Conservation (phyloP, 2,113 vertebrate species). For the Litocranius walleri region DNA sequence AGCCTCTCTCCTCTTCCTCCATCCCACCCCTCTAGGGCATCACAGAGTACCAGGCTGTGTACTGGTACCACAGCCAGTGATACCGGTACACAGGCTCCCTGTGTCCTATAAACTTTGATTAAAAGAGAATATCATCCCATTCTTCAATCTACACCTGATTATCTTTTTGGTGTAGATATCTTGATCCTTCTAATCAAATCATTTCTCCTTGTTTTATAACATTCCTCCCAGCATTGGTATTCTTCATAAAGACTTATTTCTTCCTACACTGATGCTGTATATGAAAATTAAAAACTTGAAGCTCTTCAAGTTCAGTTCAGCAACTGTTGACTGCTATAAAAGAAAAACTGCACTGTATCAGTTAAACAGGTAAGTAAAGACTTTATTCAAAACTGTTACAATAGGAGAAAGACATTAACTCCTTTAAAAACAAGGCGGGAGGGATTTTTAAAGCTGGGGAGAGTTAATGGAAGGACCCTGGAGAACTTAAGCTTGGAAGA, state of each 20-base stretch:
- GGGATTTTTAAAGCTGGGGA: background rate
- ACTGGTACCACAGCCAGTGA: too few relatives aligned
- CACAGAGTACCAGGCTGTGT: background rate
- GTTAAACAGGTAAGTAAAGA: background rate
- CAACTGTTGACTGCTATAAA: background rate
- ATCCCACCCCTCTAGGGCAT: background rate
- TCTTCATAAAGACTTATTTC: background rate
- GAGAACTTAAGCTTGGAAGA: background rate
- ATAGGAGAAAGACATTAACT: background rate
- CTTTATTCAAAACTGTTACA: background rate
- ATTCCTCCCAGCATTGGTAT: background rate
- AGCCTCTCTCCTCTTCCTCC: background rate
- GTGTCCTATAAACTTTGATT: background rate
- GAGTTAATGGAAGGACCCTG: background rate
- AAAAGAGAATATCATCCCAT: background rate
- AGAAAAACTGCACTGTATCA: background rate
- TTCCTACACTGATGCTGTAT: background rate
- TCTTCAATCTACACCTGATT: background rate
- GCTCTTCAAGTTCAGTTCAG: background rate
- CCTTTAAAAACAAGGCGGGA: background rate
- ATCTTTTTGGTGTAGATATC: background rate
- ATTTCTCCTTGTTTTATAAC: background rate
- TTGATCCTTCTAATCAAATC: background rate
- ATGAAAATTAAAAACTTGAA: constrained; percentile 5
- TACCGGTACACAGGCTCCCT: background rate